Conservation (phyloP, 2,888 invertebrate genomes). For the Epistrophe grossulariae region DNA sequence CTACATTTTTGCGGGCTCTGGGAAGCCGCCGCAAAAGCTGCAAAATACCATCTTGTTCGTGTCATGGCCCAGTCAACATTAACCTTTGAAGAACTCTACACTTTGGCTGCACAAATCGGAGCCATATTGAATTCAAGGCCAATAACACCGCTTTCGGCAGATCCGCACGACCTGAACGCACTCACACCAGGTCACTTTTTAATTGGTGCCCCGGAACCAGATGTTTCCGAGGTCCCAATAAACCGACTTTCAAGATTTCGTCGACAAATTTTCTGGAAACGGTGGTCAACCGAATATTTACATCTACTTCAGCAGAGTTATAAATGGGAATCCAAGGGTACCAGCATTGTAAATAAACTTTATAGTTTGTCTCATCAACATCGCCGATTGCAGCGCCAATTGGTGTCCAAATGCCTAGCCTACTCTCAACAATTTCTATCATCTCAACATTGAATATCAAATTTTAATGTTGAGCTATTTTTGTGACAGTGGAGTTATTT, state of each 20-base stretch:
- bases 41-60: constrained; percentile 25
- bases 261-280: constrained; percentile 19
- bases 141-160: constrained; percentile 8
- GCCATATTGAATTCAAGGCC: constrained; percentile 14
- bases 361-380: too few species aligned
- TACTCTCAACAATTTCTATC: too few species aligned
- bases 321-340: too few species aligned
- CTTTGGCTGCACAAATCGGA: constrained; percentile 28
- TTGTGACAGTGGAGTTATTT: too few species aligned
- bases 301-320: background rate
- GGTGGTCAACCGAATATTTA: constrained; percentile 22
- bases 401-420: too few species aligned
- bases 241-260: background rate
- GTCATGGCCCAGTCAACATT: constrained; percentile 12
- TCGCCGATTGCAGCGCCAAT: too few species aligned
- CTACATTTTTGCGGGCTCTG: constrained; percentile 30
- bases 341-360: too few species aligned
- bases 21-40: constrained; percentile 10
- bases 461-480: too few species aligned
- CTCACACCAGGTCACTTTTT: constrained; percentile 17
- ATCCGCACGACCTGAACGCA: constrained; percentile 2
- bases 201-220: constrained; percentile 3
- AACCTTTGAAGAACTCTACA: constrained; percentile 12
- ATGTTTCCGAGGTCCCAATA: background rate
- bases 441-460: too few species aligned